Evolutionary conservation across 2,797 vertebrate species (phyloP).

Genomic region (Vultur gryphus): DNA sequence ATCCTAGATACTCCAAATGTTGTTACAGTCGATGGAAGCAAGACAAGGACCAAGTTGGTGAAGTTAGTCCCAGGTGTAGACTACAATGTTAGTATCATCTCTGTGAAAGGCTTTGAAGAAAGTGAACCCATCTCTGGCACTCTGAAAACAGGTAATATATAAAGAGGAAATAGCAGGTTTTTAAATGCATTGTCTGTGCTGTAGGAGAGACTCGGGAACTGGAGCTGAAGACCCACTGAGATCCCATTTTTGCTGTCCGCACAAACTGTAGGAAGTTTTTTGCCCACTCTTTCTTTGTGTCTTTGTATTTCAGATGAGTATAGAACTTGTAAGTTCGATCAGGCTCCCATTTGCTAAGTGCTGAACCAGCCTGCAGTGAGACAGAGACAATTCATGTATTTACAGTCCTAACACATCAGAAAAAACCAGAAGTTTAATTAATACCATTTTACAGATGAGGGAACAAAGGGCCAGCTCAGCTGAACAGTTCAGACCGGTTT

Average conservation of each 20-base stretch:
- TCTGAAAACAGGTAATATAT: constrained; percentile 83
- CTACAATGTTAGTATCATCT: constrained; percentile 84
- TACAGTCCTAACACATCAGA: background rate
- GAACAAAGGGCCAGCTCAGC: background rate
- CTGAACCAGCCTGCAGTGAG: background rate
- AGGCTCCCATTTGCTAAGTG: background rate
- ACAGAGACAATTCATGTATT: background rate
- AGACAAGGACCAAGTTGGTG: constrained; percentile 79
- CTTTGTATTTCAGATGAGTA: background rate
- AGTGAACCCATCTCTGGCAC: constrained; percentile 87
- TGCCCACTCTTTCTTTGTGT: background rate
- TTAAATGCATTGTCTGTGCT: background rate
- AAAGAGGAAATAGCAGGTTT: background rate
- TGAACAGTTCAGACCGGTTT: background rate
- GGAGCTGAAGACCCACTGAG: background rate
- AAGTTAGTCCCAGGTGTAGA: constrained; percentile 86
- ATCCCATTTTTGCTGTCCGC: background rate
- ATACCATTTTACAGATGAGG: background rate
- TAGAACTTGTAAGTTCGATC: background rate
- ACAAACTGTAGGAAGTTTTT: background rate
- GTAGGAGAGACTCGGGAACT: background rate
- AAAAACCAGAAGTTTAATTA: background rate
- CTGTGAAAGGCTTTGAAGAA: constrained; percentile 88
- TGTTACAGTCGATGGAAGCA: constrained; percentile 80
- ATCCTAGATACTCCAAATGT: constrained; percentile 78